Evolutionary conservation across 1,140 invertebrate species (phyloP).

Genomic region (Heliconius himera): DNA sequence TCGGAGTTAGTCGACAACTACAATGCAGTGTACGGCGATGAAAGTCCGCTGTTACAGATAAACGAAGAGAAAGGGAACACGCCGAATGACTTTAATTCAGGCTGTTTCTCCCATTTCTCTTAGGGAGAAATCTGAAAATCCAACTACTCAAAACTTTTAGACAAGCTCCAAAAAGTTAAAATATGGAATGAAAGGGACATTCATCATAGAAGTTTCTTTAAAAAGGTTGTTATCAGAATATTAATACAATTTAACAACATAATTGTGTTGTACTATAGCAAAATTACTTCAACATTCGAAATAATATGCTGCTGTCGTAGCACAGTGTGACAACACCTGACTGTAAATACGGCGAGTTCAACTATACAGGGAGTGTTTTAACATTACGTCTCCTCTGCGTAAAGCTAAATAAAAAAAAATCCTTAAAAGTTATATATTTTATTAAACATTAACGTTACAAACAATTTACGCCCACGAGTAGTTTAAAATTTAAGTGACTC

Average conservation of each 20-base stretch:
- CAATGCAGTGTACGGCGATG: slow-evolving; percentile 48
- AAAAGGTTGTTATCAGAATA: too few relatives aligned
- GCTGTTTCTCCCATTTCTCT: slow-evolving; percentile 37
- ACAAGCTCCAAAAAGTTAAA: background rate
- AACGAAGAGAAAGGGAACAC: slow-evolving; percentile 56
- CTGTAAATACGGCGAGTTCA: background rate
- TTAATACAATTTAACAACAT: too few relatives aligned
- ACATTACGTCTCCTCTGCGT: too few relatives aligned
- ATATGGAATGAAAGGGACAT: background rate
- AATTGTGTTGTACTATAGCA: too few relatives aligned
- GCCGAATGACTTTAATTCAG: slow-evolving; percentile 48
- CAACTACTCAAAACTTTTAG: background rate
- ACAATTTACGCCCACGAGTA: background rate
- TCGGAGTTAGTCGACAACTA: slow-evolving; percentile 37
- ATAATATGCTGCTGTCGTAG: too few relatives aligned
- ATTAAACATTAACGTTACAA: background rate
- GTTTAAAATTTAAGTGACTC: slow-evolving; percentile 1
- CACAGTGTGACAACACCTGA: too few relatives aligned
- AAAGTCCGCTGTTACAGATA: slow-evolving; percentile 53
- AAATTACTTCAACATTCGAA: too few relatives aligned
- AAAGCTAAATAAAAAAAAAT: background rate
- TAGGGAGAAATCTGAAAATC: slow-evolving; percentile 41
- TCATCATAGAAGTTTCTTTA: too few relatives aligned
- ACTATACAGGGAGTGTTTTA: too few relatives aligned
- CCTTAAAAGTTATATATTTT: too few relatives aligned